Conservation (phyloP, 2,797 vertebrate species). For the Harpagifer antarcticus region DNA sequence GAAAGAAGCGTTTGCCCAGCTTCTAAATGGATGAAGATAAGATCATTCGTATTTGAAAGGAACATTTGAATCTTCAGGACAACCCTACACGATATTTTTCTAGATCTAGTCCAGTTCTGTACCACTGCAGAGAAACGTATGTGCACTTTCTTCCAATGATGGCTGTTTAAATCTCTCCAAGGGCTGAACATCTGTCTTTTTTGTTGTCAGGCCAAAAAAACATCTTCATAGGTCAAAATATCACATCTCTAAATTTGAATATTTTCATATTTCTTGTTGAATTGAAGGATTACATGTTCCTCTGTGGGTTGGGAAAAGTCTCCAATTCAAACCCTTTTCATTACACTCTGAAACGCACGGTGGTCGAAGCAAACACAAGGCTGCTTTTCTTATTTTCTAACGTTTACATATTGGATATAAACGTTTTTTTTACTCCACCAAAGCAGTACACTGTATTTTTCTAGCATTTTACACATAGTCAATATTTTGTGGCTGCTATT, state of each 20-base stretch:
- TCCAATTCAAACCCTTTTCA: slow-evolving; percentile 33
- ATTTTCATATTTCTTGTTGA: slow-evolving; percentile 37
- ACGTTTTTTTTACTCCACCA: slow-evolving; percentile 8
- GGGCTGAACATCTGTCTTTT: not conserved
- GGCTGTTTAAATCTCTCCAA: not conserved
- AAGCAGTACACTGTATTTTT: not conserved
- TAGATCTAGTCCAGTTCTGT: not conserved
- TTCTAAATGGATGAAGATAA: not conserved
- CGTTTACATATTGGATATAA: slow-evolving; percentile 32
- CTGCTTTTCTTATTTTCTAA: slow-evolving; percentile 31
- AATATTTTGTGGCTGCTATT: slow-evolving; percentile 24
- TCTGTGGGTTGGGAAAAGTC: slow-evolving; percentile 22
- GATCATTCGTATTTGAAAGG: slow-evolving; percentile 1
- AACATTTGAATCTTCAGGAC: not conserved
- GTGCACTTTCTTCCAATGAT: not conserved
- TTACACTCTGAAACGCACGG: slow-evolving; percentile 7
- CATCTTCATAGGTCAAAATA: slow-evolving; percentile 25
- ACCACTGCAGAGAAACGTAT: not conserved
- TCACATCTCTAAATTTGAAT: not conserved
- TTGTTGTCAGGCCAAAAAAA: slow-evolving; percentile 4
- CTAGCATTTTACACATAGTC: not conserved
- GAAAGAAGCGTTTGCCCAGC: too few species aligned
- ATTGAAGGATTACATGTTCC: slow-evolving; percentile 39
- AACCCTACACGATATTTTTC: not conserved
- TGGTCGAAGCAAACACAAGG: slow-evolving; percentile 33